phyloP scores from a whole-genome alignment of 2,113 vertebrate species.

The Laticauda laticaudata region DNA sequence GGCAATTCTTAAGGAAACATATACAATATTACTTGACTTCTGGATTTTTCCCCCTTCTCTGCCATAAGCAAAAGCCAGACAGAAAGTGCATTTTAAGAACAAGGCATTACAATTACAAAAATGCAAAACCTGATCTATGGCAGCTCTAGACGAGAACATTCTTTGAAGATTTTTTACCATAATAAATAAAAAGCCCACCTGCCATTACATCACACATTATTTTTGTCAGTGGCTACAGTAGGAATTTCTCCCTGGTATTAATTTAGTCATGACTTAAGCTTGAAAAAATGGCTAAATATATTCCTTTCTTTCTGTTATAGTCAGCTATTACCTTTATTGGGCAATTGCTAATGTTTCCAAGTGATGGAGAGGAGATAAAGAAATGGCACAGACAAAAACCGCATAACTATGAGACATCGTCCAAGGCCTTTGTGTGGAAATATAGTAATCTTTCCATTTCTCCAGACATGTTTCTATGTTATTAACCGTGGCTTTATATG shows the following conservation, averaged over 20 bases:
- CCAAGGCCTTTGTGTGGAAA: neutral
- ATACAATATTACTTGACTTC: neutral
- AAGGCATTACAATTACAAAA: constrained; percentile 9
- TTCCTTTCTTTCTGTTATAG: neutral
- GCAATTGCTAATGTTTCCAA: neutral
- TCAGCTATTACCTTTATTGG: neutral
- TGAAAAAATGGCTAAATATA: constrained; percentile 11
- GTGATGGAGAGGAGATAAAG: neutral
- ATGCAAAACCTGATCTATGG: neutral
- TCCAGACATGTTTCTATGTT: neutral
- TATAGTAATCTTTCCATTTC: neutral
- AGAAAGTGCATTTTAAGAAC: constrained; percentile 1
- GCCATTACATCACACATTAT: neutral
- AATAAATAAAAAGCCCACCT: constrained; percentile 14
- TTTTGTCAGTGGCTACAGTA: neutral
- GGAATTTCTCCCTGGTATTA: neutral
- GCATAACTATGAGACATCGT: neutral
- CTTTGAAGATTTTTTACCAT: constrained; percentile 16
- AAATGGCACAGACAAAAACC: neutral
- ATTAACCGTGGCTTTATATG: neutral
- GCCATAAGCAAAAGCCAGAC: constrained; percentile 2
- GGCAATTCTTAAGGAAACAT: constrained; percentile 37
- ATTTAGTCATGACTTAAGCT: neutral
- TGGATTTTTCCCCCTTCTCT: neutral
- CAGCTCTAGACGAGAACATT: neutral